phyloP scores from a whole-genome alignment of 1,140 invertebrate genomes.

The Zaprionus vittiger region DNA sequence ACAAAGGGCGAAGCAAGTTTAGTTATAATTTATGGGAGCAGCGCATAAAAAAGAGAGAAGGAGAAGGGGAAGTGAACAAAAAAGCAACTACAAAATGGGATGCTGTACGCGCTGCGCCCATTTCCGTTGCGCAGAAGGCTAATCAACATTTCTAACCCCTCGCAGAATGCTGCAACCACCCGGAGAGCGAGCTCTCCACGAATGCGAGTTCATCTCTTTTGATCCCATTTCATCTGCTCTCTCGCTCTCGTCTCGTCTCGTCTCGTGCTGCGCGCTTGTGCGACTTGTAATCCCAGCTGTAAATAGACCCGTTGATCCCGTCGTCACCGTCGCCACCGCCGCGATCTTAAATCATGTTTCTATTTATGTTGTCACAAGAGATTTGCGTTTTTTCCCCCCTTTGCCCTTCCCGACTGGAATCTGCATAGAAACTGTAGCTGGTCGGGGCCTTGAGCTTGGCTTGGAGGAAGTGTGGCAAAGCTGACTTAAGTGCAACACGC shows the following conservation, averaged over 20 bases:
- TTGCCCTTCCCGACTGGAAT: background rate
- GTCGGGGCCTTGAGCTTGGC: conserved; percentile 21
- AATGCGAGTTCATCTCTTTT: conserved; percentile 11
- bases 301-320: conserved; percentile 75
- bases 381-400: conserved; percentile 66
- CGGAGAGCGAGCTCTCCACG: conserved; percentile 35
- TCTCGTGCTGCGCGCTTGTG: conserved; percentile 46
- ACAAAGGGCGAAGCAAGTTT: conserved; percentile 64
- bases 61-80: conserved; percentile 8
- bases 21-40: conserved; percentile 69
- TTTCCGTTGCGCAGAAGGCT: conserved; percentile 81
- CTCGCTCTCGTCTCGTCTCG: background rate
- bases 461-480: conserved; percentile 67
- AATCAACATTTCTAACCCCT: conserved; percentile 74
- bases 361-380: conserved; percentile 83
- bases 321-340: conserved; percentile 21
- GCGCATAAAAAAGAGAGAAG: conserved; percentile 36
- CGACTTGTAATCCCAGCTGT: conserved; percentile 81
- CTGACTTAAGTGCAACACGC: conserved; percentile 63
- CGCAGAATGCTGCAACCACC: conserved; percentile 56
- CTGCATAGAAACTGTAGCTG: conserved; percentile 29
- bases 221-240: conserved; percentile 18
- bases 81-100: conserved; percentile 58
- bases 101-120: conserved; percentile 55
- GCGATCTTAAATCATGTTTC: conserved; percentile 80